Evolutionary conservation across 1,140 invertebrate species (phyloP).

Genomic region (Delia radicum): DNA sequence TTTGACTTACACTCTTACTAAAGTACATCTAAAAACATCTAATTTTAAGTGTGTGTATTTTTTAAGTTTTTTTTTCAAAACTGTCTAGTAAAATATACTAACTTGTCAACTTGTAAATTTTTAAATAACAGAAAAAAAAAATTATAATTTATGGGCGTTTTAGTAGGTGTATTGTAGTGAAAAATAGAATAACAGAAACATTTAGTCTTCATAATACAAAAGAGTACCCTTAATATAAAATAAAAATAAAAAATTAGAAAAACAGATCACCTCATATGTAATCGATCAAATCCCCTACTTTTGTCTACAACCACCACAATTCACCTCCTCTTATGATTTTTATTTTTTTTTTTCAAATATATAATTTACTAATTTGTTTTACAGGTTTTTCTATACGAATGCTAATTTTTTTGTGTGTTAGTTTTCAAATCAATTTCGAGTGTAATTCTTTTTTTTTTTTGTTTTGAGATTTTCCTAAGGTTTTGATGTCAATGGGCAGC

Average conservation of each 20-base stretch:
- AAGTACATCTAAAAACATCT: too few species aligned
- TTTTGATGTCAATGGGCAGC: conserved; percentile 8
- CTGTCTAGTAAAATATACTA: background rate
- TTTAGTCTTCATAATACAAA: background rate
- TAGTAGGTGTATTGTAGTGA: conserved; percentile 15
- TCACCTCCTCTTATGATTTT: background rate
- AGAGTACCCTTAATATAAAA: conserved; percentile 6
- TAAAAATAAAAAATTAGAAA: conserved; percentile 12
- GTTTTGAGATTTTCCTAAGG: background rate
- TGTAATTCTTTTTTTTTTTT: background rate
- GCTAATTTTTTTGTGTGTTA: background rate
- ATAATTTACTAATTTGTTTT: background rate
- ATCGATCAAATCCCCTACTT: conserved; percentile 8
- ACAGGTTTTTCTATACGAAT: background rate
- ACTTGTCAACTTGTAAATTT: background rate
- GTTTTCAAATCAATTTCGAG: background rate
- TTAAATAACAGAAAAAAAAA: background rate
- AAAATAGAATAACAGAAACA: background rate
- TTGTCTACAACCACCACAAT: background rate
- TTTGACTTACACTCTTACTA: too few species aligned
- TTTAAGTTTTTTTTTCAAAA: background rate
- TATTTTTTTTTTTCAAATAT: background rate
- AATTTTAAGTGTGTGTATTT: background rate
- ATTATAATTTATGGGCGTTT: conserved; percentile 23
- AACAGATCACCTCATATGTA: conserved; percentile 19